phyloP scores from a whole-genome alignment of 2,797 vertebrate genomes.

The Parauchenoglanis ngamensis region DNA sequence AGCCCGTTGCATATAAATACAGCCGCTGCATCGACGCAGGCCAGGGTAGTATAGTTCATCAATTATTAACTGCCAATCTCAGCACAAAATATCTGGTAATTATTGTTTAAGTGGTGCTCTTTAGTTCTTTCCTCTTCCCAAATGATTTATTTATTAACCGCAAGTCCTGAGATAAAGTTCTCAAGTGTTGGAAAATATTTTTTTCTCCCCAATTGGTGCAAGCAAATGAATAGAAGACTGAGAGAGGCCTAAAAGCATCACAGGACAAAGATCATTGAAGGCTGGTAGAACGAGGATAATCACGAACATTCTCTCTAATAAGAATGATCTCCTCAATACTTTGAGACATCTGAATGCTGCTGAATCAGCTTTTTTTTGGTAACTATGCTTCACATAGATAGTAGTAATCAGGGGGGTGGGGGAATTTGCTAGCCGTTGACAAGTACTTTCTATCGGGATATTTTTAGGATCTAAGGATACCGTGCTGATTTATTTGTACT shows the following conservation, averaged over 20 bases:
- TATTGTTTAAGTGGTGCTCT: conserved; percentile 82
- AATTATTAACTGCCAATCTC: conserved; percentile 80
- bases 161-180: conserved; percentile 43
- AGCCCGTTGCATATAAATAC: conserved; percentile 48
- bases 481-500: not conserved
- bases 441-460: not conserved
- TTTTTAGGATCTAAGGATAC: not conserved
- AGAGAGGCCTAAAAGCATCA: not conserved
- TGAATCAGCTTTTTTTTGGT: not conserved
- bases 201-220: conserved; percentile 1
- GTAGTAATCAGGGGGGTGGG: not conserved
- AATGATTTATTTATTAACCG: conserved; percentile 76
- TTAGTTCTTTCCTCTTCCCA: conserved; percentile 61
- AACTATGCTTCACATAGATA: not conserved
- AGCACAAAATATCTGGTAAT: conserved; percentile 69
- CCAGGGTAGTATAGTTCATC: conserved; percentile 68
- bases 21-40: conserved; percentile 42
- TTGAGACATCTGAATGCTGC: not conserved
- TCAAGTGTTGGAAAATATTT: conserved; percentile 39
- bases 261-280: conserved; percentile 14
- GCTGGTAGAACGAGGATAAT: not conserved
- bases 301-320: not conserved
- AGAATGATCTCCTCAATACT: not conserved
- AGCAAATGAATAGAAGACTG: conserved; percentile 17
- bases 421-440: not conserved